These are phyloP conservation scores for Lasioglossum vierecki DNA, from an alignment of 2,888 invertebrate genomes.

Conservation along the genomic window DNA sequence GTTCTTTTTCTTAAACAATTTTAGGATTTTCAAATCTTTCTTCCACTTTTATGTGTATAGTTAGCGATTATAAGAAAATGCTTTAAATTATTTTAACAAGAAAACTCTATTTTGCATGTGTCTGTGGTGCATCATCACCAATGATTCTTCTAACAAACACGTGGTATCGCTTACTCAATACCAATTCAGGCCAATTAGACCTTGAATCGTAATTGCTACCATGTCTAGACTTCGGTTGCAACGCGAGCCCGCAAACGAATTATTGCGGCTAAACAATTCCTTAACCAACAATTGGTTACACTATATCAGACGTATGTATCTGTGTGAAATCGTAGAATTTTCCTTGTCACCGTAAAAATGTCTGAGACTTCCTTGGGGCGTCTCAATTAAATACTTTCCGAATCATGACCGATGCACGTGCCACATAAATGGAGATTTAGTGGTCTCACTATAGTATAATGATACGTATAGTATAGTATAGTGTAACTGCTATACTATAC, in stretches of 20 bases:
- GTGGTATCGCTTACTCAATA: slow-evolving; percentile 67
- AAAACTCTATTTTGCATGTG: slow-evolving; percentile 37
- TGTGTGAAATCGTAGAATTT: background rate
- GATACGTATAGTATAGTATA: no score
- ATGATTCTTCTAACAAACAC: slow-evolving; percentile 61
- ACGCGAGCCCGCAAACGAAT: slow-evolving; percentile 33
- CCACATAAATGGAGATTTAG: no score
- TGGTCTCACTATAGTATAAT: no score
- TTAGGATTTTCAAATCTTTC: background rate
- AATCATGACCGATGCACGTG: background rate
- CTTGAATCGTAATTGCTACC: slow-evolving; percentile 79
- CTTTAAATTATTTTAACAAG: background rate
- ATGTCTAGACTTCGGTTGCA: slow-evolving; percentile 64
- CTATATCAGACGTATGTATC: background rate
- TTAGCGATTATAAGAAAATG: background rate
- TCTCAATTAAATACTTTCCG: background rate
- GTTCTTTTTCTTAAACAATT: background rate
- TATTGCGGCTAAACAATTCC: slow-evolving; percentile 39
- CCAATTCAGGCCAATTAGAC: slow-evolving; percentile 83
- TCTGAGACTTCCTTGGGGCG: background rate
- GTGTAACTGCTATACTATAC: no score
- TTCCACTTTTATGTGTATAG: background rate
- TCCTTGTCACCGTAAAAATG: background rate
- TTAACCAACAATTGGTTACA: background rate
- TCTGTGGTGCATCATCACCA: slow-evolving; percentile 30